Evolutionary conservation across 2,113 vertebrate genomes (phyloP).

Genomic region (Stictonetta naevosa): DNA sequence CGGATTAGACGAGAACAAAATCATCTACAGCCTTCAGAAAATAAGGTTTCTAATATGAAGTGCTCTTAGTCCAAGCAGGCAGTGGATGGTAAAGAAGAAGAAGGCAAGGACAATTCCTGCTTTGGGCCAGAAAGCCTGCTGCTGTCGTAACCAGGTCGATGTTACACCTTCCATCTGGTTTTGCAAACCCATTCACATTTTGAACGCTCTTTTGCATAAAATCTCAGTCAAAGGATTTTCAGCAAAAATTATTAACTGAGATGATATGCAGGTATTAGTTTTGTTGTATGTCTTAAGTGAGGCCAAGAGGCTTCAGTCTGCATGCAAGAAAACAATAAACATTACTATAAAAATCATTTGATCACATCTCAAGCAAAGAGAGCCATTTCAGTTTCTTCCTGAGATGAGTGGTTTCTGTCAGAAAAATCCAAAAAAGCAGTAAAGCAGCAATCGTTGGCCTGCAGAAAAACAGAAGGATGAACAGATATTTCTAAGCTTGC

Average conservation of each 20-base stretch:
- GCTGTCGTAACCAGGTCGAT: background rate
- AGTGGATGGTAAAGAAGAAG: background rate
- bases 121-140: background rate
- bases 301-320: background rate
- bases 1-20: background rate
- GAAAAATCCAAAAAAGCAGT: slow-evolving; percentile 34
- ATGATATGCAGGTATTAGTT: background rate
- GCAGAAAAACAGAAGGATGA: slow-evolving; percentile 21
- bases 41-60: rapidly evolving
- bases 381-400: slow-evolving; percentile 49
- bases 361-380: background rate
- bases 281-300: background rate
- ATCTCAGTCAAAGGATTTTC: background rate
- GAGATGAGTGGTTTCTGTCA: slow-evolving; percentile 27
- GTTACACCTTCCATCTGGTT: background rate
- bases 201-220: background rate
- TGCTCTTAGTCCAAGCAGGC: background rate
- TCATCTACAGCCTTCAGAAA: background rate
- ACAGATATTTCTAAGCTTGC: slow-evolving; percentile 61
- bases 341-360: background rate
- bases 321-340: background rate
- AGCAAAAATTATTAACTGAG: background rate
- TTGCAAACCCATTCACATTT: background rate
- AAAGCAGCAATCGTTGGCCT: background rate
- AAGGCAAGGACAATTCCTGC: background rate